Conservation (phyloP, 37 sponge, comb jelly and placozoan species). For the Geodia barretti region DNA sequence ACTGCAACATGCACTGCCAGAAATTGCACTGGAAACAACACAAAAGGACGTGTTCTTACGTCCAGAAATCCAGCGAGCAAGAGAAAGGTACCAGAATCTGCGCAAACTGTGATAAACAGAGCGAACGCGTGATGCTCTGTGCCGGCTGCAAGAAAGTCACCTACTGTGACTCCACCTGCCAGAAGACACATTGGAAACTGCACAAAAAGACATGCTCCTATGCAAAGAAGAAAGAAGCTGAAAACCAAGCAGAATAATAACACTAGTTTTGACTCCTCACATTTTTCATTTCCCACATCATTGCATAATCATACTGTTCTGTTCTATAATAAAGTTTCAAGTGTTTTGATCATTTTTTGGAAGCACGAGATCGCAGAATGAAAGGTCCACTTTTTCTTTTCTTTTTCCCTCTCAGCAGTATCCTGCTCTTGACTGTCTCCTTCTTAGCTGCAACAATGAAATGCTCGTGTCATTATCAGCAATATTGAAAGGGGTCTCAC, state of each 20-base stretch:
- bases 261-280: too few species aligned
- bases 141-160: slow-evolving; percentile 62
- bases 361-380: background rate
- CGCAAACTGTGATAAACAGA: slow-evolving; percentile 32
- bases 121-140: slow-evolving; percentile 34
- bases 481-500: too few species aligned
- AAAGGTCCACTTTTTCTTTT: background rate
- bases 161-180: slow-evolving; percentile 71
- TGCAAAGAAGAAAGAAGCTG: slow-evolving; percentile 29
- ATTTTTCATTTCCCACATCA: too few species aligned
- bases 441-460: too few species aligned
- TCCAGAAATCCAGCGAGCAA: slow-evolving; percentile 1
- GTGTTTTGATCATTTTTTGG: too few species aligned
- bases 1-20: slow-evolving; percentile 75
- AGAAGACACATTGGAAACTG: slow-evolving; percentile 71
- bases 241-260: slow-evolving; percentile 19
- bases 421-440: too few species aligned
- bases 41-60: slow-evolving; percentile 61
- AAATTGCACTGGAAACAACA: slow-evolving; percentile 73
- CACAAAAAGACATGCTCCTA: slow-evolving; percentile 72
- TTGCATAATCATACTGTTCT: too few species aligned
- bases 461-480: too few species aligned
- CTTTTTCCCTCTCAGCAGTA: background rate
- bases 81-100: background rate
- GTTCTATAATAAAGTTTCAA: too few species aligned